Evolutionary conservation across 1,140 invertebrate genomes (phyloP).

Genomic region (Pachypeltis micranthus): DNA sequence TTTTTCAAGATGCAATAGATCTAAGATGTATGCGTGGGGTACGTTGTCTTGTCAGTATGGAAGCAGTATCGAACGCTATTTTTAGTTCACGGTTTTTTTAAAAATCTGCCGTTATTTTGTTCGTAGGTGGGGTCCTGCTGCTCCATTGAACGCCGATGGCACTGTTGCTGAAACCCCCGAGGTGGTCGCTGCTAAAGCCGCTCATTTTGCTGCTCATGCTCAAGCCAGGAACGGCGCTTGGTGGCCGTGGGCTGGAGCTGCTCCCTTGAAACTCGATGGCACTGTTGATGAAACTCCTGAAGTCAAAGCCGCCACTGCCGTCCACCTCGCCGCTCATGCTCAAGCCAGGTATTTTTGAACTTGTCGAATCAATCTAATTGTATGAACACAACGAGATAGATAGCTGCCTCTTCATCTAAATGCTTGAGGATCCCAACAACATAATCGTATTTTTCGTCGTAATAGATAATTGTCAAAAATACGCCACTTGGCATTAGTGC

Average conservation of each 20-base stretch:
- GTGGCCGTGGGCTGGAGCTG: slow-evolving; percentile 32
- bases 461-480: too few relatives aligned
- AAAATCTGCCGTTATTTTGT: not conserved
- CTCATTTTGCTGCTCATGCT: slow-evolving; percentile 31
- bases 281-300: slow-evolving; percentile 45
- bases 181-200: slow-evolving; percentile 38
- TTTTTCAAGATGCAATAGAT: too few relatives aligned
- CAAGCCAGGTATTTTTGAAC: slow-evolving; percentile 35
- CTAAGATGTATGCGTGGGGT: too few relatives aligned
- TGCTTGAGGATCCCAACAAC: too few relatives aligned
- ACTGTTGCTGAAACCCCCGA: slow-evolving; percentile 39
- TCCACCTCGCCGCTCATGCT: slow-evolving; percentile 43
- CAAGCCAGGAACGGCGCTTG: slow-evolving; percentile 25
- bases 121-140: slow-evolving; percentile 21
- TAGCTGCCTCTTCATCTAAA: not conserved
- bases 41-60: too few relatives aligned
- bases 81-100: not conserved
- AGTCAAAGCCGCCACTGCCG: slow-evolving; percentile 42
- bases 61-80: not conserved
- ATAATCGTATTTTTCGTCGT: too few relatives aligned
- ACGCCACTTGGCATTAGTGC: too few relatives aligned
- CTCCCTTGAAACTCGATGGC: slow-evolving; percentile 34
- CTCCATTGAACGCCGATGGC: slow-evolving; percentile 15
- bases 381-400: not conserved
- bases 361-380: not conserved